Base-by-base conservation (phyloP, 2,797 vertebrate genomes). In the Heliangelus exortis region DNA sequence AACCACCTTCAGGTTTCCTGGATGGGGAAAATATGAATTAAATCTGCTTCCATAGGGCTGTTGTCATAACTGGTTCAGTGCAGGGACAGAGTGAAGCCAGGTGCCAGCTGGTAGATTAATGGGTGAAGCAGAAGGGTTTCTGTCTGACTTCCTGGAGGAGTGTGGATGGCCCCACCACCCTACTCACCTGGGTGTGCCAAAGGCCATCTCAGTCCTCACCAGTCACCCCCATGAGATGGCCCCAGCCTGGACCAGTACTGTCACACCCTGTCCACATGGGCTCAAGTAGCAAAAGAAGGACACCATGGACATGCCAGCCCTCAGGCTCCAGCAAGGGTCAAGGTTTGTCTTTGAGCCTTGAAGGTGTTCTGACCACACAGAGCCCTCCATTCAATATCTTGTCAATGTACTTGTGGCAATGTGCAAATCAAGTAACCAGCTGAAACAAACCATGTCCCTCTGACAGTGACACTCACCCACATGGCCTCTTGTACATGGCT, bases 131-230 rank as follows among this genome's bases (percentile, higher is more conserved):
- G 45, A 21, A 81, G n/a, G 8, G 18, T 67, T 80, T 59, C 66
- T 88, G 54, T 8, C 17, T 2, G 11, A 0, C n/a, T 43, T 15
- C 33, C 34, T 8, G 3, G 15, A 39, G 51, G 4, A 79, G 1
- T 0, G 0, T 36, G 50, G 6, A 28, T 86, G 63, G 22, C 7
- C 54, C n/a, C 43, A 39, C 3, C 5, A 31, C 5, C n/a, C 6
- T 1, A 0, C 48, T 75, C 10, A 0, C 23, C 63, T 33, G n/a
- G 23, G 12, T 1, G 0, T n/a, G 29, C 28, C 53, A 59, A 33
- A 78, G 31, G 23, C 22, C 51, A 66, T 29, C 36, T n/a, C 48
- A 54, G 14, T 13, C 18, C 6, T 20, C 69, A 19, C 16, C 39
- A 21, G 12, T 61, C 58, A 73, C 28, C 26, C 19, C 8, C 20